Conservation (phyloP, 2,888 invertebrate species). For the Orthosia cruda region DNA sequence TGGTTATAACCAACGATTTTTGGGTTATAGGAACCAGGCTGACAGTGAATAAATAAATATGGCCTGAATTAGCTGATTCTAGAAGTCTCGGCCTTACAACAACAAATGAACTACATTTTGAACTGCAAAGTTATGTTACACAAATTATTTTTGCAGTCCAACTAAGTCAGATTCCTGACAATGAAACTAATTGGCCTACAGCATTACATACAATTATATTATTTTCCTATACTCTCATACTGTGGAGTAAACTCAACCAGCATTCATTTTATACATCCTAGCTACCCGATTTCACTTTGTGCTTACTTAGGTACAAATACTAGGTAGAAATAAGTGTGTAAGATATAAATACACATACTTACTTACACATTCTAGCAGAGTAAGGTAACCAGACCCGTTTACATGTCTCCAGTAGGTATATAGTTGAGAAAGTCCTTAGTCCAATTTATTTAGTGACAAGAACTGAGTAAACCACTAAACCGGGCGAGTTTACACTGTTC, state of each 20-base stretch:
- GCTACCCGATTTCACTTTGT: constrained; percentile 58
- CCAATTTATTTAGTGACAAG: constrained; percentile 12
- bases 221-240: constrained; percentile 54
- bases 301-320: constrained; percentile 52
- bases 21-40: neutral
- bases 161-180: constrained; percentile 25
- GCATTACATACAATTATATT: constrained; percentile 22
- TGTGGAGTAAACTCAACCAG: constrained; percentile 61
- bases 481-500: neutral
- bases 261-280: constrained; percentile 40
- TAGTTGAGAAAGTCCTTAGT: constrained; percentile 33
- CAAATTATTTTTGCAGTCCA: constrained; percentile 58
- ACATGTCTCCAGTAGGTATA: constrained; percentile 42
- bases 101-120: constrained; percentile 34
- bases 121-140: constrained; percentile 56
- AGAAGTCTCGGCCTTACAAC: constrained; percentile 13
- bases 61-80: constrained; percentile 29
- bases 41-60: constrained; percentile 18
- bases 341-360: constrained; percentile 30
- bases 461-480: constrained; percentile 11
- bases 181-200: constrained; percentile 43
- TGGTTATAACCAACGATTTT: neutral
- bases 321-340: constrained; percentile 40
- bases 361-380: constrained; percentile 43
- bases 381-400: constrained; percentile 7